These are phyloP conservation scores for Pteronotus mesoamericanus DNA, from an alignment of 2,797 vertebrate species.

Conservation along the genomic window DNA sequence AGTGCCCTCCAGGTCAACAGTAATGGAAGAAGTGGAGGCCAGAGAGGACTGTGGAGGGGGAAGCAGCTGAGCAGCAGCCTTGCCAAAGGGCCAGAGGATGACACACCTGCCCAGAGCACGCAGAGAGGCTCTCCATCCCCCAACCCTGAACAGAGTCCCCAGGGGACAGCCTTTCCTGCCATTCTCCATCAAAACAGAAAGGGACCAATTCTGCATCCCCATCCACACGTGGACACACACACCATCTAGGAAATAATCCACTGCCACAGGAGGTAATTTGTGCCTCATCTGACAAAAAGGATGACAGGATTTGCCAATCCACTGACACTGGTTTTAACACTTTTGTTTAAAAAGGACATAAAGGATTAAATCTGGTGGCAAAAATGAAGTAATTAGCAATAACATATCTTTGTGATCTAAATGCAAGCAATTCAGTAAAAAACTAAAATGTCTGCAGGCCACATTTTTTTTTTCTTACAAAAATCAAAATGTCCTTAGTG, in stretches of 20 bases:
- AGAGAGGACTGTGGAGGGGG: background rate
- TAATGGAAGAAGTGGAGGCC: background rate
- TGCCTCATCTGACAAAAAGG: background rate
- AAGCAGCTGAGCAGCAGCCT: background rate
- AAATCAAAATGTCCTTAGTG: background rate
- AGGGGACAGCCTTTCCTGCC: background rate
- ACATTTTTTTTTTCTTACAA: constrained; percentile 6
- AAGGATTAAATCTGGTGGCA: background rate
- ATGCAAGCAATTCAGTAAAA: background rate
- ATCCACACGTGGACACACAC: background rate
- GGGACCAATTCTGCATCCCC: background rate
- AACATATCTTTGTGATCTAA: background rate
- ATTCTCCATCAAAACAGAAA: constrained; percentile 2
- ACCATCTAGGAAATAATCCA: background rate
- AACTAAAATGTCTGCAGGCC: background rate
- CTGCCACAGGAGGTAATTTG: background rate
- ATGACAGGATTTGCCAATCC: background rate
- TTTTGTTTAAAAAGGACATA: constrained; percentile 27
- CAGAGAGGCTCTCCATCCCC: background rate
- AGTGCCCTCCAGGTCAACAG: background rate
- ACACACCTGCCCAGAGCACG: background rate
- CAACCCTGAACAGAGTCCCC: background rate
- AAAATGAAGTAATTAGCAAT: constrained; percentile 15
- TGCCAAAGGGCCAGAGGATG: background rate
- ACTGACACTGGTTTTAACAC: background rate